Percentiles rank a stretch among this genome's conserved stretches.
Conservation (phyloP, 2,888 invertebrate genomes). For the Trichogramma evanescens region DNA sequence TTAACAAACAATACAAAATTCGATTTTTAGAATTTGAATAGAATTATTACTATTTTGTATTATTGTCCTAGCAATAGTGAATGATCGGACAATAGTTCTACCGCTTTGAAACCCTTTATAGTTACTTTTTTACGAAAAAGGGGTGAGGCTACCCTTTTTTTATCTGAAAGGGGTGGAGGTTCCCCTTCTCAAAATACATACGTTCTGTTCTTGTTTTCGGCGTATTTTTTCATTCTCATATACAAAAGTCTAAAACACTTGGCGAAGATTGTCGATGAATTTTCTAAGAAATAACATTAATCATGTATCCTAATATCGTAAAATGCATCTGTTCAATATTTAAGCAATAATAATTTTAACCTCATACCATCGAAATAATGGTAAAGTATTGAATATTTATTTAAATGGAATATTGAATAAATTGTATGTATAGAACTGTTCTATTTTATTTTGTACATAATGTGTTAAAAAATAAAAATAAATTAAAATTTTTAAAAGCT, state of each 20-base stretch:
- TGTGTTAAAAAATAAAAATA: no score
- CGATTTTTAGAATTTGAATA: neutral
- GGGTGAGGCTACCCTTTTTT: slow-evolving; percentile 37
- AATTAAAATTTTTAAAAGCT: no score
- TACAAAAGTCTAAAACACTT: neutral
- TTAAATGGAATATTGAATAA: no score
- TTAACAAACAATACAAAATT: neutral
- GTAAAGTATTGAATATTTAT: no score
- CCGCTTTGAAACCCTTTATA: slow-evolving; percentile 32
- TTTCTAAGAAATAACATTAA: no score
- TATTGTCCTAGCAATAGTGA: neutral
- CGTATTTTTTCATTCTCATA: neutral
- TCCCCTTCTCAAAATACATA: slow-evolving; percentile 16
- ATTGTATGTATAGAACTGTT: no score
- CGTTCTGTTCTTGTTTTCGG: neutral
- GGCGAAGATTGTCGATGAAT: neutral
- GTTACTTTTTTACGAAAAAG: slow-evolving; percentile 37
- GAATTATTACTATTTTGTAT: slow-evolving; percentile 1
- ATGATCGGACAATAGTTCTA: slow-evolving; percentile 29
- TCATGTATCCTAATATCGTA: no score
- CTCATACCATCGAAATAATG: no score
- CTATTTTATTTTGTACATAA: no score
- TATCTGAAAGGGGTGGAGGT: slow-evolving; percentile 16
- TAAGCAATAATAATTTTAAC: no score
- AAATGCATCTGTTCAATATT: no score